phyloP scores from a whole-genome alignment of 35 echinoderm and acorn worm genomes.

The Chiridota heheva region DNA sequence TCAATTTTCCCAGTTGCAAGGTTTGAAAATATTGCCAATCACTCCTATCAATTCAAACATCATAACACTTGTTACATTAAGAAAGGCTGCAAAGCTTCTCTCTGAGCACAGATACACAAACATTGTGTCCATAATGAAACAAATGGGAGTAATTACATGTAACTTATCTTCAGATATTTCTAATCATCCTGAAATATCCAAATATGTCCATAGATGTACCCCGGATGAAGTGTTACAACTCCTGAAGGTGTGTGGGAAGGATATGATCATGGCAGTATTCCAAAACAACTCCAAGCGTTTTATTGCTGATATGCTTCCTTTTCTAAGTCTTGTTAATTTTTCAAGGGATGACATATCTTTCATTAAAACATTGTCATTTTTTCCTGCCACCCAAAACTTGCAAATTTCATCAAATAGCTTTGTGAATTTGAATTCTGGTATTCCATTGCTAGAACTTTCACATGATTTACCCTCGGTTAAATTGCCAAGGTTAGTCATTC shows the following conservation, averaged over 20 bases:
- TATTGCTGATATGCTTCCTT: background rate
- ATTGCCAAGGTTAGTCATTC: background rate
- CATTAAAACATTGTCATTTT: background rate
- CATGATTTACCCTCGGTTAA: background rate
- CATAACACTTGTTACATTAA: too few species aligned
- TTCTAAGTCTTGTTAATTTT: background rate
- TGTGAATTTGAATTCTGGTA: background rate
- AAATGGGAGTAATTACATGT: background rate
- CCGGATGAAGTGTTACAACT: too few species aligned
- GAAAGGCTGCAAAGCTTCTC: too few species aligned
- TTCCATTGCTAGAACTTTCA: background rate
- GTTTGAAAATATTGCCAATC: too few species aligned
- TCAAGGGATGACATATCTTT: background rate
- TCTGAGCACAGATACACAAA: too few species aligned
- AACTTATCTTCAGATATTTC: background rate
- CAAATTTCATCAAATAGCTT: background rate
- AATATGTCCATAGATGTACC: background rate
- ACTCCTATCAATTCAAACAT: too few species aligned
- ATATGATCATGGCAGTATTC: too few species aligned
- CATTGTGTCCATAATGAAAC: background rate
- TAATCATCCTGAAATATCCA: background rate
- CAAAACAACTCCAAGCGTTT: background rate
- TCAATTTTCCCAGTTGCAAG: too few species aligned
- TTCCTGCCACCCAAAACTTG: background rate
- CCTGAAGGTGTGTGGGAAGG: conserved; percentile 11